Base-by-base conservation (phyloP, 1,140 invertebrate genomes). In the Vanessa atalanta region DNA sequence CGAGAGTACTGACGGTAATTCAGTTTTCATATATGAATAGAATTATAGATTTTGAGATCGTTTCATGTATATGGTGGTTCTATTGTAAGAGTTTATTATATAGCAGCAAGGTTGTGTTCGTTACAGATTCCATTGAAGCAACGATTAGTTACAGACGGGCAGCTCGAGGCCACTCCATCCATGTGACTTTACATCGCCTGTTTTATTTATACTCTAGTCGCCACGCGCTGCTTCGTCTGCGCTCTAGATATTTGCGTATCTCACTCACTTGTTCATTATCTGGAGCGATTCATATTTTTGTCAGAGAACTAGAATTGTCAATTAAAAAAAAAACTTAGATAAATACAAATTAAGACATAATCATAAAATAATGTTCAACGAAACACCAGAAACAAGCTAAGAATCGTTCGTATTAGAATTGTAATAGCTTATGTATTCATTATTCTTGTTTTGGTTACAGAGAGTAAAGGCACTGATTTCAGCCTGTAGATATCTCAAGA, bases 71-170 rank as follows among this genome's bases (percentile, higher is more conserved):
- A 15, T 8, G 57, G 15, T 13, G 6, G 3, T 37, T 43, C 7
- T 7, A 14, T 37, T 6, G 23, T 16, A 61, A 20, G 43, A 63
- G 68, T 63, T 26, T 50, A 57, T 61, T 23, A 63, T 50, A 37
- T 16, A 60, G 37, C 53, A 11, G 70, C 72, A 73, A 73, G 73
- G 73, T 50, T 71, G 64, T 70, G 37, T 53, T 50, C 51, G 68
- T 51, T 71, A 71, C 55, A 71, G 79, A 82, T 81, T 78, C 75
- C 70, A 78, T 67, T 71, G 69, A 78, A 76, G 65, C 51, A 61
- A 66, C 79, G 77, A 84, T 86, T 83, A 83, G 79, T 83, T 83
- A 65, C 81, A 82, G 47, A 63, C 57, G 69, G 75, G 51, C 47
- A 47, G 68, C 67, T 70, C 76, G 79, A 79, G 80, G 79, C 71